A percentile compares a stretch with the other conserved stretches of the same genome.
Evolutionary conservation across 2,113 vertebrate genomes (phyloP).

Genomic region (Varanus komodoensis): DNA sequence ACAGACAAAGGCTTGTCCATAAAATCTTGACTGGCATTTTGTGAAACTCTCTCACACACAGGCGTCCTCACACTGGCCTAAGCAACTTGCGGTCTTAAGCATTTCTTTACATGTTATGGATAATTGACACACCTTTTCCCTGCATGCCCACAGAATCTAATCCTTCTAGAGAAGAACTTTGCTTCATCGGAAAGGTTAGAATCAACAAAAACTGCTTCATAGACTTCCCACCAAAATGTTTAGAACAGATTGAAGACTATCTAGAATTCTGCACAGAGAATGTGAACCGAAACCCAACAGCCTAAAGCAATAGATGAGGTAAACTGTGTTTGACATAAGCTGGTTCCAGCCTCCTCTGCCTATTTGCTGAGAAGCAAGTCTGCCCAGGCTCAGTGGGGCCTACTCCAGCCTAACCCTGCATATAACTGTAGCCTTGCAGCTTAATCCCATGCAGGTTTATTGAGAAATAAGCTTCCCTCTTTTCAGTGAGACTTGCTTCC

Average conservation of each 20-base stretch:
- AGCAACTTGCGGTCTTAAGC: conserved; percentile 61
- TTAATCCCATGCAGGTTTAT: not conserved
- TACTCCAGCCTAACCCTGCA: not conserved
- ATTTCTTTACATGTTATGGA: conserved; percentile 65
- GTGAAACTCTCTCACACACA: conserved; percentile 48
- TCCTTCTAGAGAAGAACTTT: conserved; percentile 64
- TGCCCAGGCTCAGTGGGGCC: not conserved
- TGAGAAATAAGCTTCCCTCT: not conserved
- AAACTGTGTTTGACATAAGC: not conserved
- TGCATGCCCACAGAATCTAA: not conserved
- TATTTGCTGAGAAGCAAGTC: not conserved
- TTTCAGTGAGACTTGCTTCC: not conserved
- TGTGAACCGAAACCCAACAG: not conserved
- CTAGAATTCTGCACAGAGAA: not conserved
- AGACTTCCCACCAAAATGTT: conserved; percentile 5
- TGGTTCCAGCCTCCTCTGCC: not conserved
- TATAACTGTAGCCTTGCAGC: not conserved
- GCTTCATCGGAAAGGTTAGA: conserved; percentile 62
- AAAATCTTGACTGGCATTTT: conserved; percentile 64
- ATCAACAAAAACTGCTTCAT: not conserved
- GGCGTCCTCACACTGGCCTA: conserved; percentile 62
- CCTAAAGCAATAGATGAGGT: not conserved
- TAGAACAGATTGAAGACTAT: not conserved
- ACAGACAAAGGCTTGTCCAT: conserved; percentile 75
- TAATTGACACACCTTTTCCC: not conserved